Percentiles rank a stretch among this genome's conserved stretches.
These are phyloP conservation scores for Amphiprion percula DNA, from an alignment of 2,113 vertebrate genomes.

Conservation along the genomic window DNA sequence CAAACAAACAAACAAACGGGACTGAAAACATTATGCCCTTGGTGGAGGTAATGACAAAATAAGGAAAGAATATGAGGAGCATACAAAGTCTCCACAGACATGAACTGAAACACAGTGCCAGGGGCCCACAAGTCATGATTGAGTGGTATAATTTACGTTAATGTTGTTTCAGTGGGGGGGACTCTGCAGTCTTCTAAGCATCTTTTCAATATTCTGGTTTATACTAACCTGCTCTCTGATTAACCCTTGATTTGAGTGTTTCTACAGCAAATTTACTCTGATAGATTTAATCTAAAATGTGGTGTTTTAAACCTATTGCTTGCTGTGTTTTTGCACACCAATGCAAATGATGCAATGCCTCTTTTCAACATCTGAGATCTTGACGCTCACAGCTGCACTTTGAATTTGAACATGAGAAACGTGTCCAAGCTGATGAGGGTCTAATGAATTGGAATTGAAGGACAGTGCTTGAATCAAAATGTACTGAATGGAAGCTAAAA, in stretches of 20 bases:
- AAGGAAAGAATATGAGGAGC: background rate
- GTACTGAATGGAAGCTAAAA: too few species aligned
- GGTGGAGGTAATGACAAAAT: conserved; percentile 1
- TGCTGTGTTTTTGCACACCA: background rate
- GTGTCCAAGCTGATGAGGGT: background rate
- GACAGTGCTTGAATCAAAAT: too few species aligned
- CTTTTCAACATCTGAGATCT: conserved; percentile 3
- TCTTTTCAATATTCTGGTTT: conserved; percentile 1
- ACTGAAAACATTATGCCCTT: conserved; percentile 43
- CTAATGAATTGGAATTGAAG: background rate
- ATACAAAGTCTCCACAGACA: conserved; percentile 18
- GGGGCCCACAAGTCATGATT: conserved; percentile 24
- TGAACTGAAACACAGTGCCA: conserved; percentile 3
- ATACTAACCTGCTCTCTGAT: conserved; percentile 23
- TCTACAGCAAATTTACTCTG: conserved; percentile 23
- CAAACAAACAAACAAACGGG: background rate
- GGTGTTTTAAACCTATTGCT: conserved; percentile 1
- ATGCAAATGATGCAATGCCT: conserved; percentile 26
- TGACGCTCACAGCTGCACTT: background rate
- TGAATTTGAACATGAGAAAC: conserved; percentile 9
- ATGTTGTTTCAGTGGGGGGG: conserved; percentile 33
- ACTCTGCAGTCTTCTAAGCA: conserved; percentile 2
- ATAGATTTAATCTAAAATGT: conserved; percentile 14
- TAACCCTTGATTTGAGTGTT: conserved; percentile 37
- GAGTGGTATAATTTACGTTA: conserved; percentile 41